Percentiles rank a stretch among this genome's conserved stretches.
These are phyloP conservation scores for Ursus arctos DNA, from an alignment of 2,113 vertebrate species.

Conservation along the genomic window DNA sequence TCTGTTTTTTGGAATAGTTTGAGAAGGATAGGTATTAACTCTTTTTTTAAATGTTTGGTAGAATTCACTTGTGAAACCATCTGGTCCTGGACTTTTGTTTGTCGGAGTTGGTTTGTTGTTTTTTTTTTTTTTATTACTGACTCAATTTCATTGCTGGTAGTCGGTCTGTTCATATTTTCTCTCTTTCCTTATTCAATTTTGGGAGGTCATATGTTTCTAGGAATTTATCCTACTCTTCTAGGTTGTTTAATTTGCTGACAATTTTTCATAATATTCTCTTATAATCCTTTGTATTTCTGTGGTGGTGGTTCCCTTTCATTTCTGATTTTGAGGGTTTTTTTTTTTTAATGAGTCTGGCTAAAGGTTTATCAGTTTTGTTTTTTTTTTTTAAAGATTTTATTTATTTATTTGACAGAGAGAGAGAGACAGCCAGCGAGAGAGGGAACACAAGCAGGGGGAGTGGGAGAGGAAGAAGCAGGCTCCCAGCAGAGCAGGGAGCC, in stretches of 20 bases:
- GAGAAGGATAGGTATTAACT: neutral
- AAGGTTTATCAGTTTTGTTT: neutral
- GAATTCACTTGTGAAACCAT: neutral
- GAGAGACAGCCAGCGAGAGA: too few relatives aligned
- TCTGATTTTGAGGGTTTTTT: neutral
- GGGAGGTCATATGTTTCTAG: neutral
- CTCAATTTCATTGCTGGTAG: too few relatives aligned
- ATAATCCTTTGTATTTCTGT: neutral
- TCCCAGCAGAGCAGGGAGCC: too few relatives aligned
- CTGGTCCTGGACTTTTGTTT: neutral
- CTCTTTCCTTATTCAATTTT: neutral
- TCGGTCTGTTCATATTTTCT: neutral
- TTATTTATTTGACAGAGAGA: too few relatives aligned
- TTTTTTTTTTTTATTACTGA: neutral
- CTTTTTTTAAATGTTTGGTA: neutral
- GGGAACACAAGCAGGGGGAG: too few relatives aligned
- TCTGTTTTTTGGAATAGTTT: neutral
- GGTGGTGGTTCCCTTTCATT: neutral
- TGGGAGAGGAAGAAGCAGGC: too few relatives aligned
- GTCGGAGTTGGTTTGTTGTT: neutral
- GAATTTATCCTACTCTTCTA: neutral
- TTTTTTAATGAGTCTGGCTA: neutral
- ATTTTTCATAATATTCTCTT: neutral
- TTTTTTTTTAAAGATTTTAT: too few relatives aligned
- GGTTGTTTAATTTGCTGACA: neutral